These are phyloP conservation scores for Selenia dentaria DNA, from an alignment of 2,888 invertebrate genomes.

Conservation along the genomic window DNA sequence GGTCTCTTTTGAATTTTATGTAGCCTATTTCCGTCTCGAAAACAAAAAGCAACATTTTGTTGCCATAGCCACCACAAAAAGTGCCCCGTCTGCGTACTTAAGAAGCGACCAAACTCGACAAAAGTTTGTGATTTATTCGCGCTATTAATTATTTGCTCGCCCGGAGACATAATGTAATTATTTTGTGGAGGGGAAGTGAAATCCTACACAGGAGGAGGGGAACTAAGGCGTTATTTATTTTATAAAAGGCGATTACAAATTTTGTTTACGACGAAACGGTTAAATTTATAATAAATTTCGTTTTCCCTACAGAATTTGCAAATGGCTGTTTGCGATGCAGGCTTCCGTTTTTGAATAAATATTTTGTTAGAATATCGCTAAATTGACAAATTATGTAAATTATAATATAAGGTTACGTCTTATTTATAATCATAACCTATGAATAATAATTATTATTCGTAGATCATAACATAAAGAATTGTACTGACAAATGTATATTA, in stretches of 20 bases:
- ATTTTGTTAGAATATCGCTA: slow-evolving; percentile 2
- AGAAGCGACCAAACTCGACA: slow-evolving; percentile 57
- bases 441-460: too few relatives aligned
- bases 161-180: slow-evolving; percentile 66
- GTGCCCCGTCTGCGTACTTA: slow-evolving; percentile 1
- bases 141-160: slow-evolving; percentile 67
- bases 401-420: too few relatives aligned
- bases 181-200: slow-evolving; percentile 62
- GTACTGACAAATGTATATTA: too few relatives aligned
- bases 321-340: slow-evolving; percentile 2
- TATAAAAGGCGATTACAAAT: slow-evolving; percentile 25
- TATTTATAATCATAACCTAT: too few relatives aligned
- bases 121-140: slow-evolving; percentile 68
- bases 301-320: slow-evolving; percentile 6
- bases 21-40: too few relatives aligned
- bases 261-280: slow-evolving; percentile 19
- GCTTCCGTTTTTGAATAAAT: slow-evolving; percentile 2
- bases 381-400: not conserved
- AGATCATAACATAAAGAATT: too few relatives aligned
- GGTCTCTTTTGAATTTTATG: too few relatives aligned
- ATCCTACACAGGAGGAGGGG: slow-evolving; percentile 29
- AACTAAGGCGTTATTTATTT: slow-evolving; percentile 29
- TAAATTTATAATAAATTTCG: slow-evolving; percentile 18
- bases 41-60: not conserved
- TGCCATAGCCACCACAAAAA: not conserved